Conservation (phyloP, 2,888 invertebrate species). For the Eilema griseolum region DNA sequence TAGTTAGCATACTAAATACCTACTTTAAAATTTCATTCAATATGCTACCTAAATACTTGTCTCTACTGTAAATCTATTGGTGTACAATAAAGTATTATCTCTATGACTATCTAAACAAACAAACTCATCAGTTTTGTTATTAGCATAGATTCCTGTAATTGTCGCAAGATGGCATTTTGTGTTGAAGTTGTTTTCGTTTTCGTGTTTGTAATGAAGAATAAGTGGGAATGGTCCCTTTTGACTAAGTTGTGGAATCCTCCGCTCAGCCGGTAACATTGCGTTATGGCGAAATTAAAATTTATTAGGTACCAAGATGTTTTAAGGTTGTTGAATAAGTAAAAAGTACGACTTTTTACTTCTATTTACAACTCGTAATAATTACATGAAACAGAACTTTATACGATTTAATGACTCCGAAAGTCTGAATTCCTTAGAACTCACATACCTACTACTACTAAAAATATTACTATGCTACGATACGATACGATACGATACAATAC, state of each 20-base stretch:
- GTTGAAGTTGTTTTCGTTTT: conserved; percentile 29
- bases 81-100: too few species aligned
- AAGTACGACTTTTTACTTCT: not conserved
- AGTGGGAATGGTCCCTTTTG: conserved; percentile 17
- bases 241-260: conserved; percentile 25
- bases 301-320: not conserved
- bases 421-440: too few species aligned
- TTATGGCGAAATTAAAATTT: conserved; percentile 9
- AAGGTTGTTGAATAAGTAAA: not conserved
- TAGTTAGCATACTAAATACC: too few species aligned
- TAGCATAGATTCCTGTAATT: conserved; percentile 28
- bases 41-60: too few species aligned
- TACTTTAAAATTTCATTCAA: too few species aligned
- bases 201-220: conserved; percentile 39
- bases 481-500: too few species aligned
- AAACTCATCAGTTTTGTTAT: not conserved
- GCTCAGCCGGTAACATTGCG: not conserved
- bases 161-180: conserved; percentile 33
- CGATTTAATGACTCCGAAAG: not conserved
- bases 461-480: too few species aligned
- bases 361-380: not conserved
- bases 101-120: too few species aligned
- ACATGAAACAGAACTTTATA: not conserved
- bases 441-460: too few species aligned
- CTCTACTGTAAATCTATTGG: too few species aligned